Base-by-base conservation (phyloP, 2,113 vertebrate species). In the Sapayoa aenigma region DNA sequence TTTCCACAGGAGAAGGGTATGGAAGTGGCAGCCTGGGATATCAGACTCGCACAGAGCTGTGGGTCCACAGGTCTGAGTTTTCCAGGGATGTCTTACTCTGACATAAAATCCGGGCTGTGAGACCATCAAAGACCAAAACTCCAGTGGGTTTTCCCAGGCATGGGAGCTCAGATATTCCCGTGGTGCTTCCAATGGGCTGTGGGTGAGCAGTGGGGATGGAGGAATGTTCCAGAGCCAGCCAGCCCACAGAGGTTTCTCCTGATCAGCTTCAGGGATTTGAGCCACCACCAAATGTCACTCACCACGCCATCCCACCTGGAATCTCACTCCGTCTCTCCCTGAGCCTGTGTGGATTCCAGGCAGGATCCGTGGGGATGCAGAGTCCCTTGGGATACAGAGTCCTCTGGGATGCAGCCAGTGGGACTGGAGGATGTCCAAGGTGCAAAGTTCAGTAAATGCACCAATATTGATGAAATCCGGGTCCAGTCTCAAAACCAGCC, bases 1-100 rank as follows among this genome's bases (percentile, higher is more conserved):
- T 79, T 11, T 20, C 3, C 1, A 47, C 52, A 8, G 80, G 81
- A 21, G 52, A 6, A 80, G 56, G 67, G 63, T 1, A 0, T 0
- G 33, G 60, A 11, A 50, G 62, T 18, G n/a, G 65, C 76, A 35
- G 77, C 60, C 22, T 9, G 3, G 56, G 75, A 41, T 23, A 15
- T 15, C 3, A 25, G 59, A 19, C 44, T 46, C 44, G 9, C 55
- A 39, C 19, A 1, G 55, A 17, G 49, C 39, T 24, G 63, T 3
- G 42, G 41, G 67, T 12, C 79, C 66, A 5, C 56, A 9, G 62
- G 23, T 18, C 58, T 30, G 6, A 5, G 24, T 14, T 60, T 14
- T 5, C 46, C 7, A 24, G 35, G 42, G 12, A 13, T 5, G 4
- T 6, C n/a, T 31, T 53, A 37, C 41, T 28, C 33, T 4, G 44